phyloP scores from a whole-genome alignment of 2,888 invertebrate genomes.

The Epistrophella euchroma region DNA sequence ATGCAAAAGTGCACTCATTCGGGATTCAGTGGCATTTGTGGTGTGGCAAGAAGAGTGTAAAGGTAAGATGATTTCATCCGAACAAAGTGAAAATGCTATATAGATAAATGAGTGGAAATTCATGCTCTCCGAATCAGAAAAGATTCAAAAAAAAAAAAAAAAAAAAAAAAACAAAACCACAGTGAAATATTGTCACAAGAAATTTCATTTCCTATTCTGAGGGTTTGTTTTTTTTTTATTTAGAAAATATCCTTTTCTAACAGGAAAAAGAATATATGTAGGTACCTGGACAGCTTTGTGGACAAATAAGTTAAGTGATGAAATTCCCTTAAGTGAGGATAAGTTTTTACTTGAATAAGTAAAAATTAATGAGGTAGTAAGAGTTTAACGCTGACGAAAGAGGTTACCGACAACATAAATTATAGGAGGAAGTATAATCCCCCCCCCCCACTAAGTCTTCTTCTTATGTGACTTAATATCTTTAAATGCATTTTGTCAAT shows the following conservation, averaged over 20 bases:
- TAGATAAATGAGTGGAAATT: slow-evolving; percentile 47
- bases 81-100: slow-evolving; percentile 39
- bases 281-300: not conserved
- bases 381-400: not conserved
- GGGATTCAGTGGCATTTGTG: slow-evolving; percentile 48
- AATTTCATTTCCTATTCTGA: not conserved
- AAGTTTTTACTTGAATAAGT: not conserved
- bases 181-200: slow-evolving; percentile 18
- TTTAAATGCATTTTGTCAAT: no score
- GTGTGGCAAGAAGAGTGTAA: slow-evolving; percentile 41
- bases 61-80: slow-evolving; percentile 16
- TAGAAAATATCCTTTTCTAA: not conserved
- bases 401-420: not conserved
- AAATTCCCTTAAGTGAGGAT: not conserved
- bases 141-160: not conserved
- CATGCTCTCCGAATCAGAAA: slow-evolving; percentile 1
- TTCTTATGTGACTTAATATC: no score
- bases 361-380: not conserved
- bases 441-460: no score
- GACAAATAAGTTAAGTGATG: slow-evolving; percentile 2
- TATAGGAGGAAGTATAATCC: no score
- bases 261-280: not conserved
- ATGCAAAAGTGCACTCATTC: slow-evolving; percentile 39
- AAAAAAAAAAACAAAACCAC: not conserved
- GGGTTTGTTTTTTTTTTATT: not conserved